These are phyloP conservation scores for Plutella xylostella DNA, from an alignment of 2,888 invertebrate genomes.

Conservation along the genomic window DNA sequence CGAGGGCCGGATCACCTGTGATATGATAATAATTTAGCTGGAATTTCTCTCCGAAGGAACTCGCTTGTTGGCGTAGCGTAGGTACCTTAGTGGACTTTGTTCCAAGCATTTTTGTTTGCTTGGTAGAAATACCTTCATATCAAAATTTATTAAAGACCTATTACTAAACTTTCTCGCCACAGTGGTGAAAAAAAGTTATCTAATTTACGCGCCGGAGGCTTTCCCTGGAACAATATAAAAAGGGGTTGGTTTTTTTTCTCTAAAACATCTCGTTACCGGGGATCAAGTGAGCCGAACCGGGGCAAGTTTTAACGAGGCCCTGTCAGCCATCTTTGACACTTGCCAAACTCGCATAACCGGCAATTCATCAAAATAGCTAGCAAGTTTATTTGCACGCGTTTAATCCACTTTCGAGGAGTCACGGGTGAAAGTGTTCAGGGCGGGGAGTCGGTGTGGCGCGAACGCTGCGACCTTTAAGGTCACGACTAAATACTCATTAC, in stretches of 20 bases:
- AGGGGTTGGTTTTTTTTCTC: constrained; percentile 4
- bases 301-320: constrained; percentile 29
- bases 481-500: too few species aligned
- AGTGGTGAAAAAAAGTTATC: too few species aligned
- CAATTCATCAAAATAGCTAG: constrained; percentile 45
- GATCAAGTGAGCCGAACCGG: constrained; percentile 1
- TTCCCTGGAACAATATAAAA: not conserved
- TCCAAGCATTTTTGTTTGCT: too few species aligned
- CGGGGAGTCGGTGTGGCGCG: not conserved
- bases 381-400: constrained; percentile 40
- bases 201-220: too few species aligned
- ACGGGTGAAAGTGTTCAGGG: not conserved
- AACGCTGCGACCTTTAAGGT: too few species aligned
- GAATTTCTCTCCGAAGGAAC: too few species aligned
- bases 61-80: too few species aligned
- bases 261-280: not conserved
- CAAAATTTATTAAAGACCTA: too few species aligned
- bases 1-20: too few species aligned
- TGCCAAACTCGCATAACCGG: constrained; percentile 39
- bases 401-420: constrained; percentile 36
- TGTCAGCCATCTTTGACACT: constrained; percentile 21
- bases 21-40: too few species aligned
- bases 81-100: not conserved
- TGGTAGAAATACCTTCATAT: too few species aligned
- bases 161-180: too few species aligned